These are phyloP conservation scores for Bibio marci DNA, from an alignment of 2,888 invertebrate species.

Conservation along the genomic window DNA sequence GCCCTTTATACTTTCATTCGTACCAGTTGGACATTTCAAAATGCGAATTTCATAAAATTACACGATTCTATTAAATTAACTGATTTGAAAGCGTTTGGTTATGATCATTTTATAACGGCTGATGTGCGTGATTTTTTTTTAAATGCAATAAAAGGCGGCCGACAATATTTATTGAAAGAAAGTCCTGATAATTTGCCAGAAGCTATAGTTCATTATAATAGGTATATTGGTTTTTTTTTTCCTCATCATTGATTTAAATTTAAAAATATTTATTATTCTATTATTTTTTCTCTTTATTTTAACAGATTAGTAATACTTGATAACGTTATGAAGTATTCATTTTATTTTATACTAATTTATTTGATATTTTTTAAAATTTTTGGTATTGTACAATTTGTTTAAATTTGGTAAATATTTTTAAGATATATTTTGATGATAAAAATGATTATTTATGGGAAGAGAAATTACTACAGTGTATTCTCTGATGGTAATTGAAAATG, in stretches of 20 bases:
- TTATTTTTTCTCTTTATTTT: too few relatives aligned
- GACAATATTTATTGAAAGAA: slow-evolving; percentile 22
- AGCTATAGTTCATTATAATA: slow-evolving; percentile 6
- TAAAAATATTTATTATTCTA: too few relatives aligned
- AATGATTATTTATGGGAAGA: too few relatives aligned
- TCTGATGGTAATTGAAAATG: too few relatives aligned
- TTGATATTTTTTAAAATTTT: too few relatives aligned
- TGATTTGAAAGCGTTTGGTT: slow-evolving; percentile 34
- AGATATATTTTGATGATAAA: too few relatives aligned
- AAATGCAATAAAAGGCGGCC: slow-evolving; percentile 20
- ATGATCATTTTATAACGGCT: slow-evolving; percentile 11
- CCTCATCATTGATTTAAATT: background rate
- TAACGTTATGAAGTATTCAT: too few relatives aligned
- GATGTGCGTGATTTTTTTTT: slow-evolving; percentile 19
- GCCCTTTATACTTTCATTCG: slow-evolving; percentile 56
- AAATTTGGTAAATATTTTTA: too few relatives aligned
- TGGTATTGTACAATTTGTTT: too few relatives aligned
- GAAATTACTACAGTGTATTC: too few relatives aligned
- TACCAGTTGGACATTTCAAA: slow-evolving; percentile 61
- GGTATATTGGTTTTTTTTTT: background rate
- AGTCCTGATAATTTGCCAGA: slow-evolving; percentile 12
- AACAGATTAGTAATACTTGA: too few relatives aligned
- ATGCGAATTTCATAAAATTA: slow-evolving; percentile 39
- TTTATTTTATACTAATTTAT: too few relatives aligned
- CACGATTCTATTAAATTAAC: slow-evolving; percentile 31